A percentile compares a stretch with the other conserved stretches of the same genome.
Conservation (phyloP, 2,113 vertebrate species). For the Sterna hirundo region DNA sequence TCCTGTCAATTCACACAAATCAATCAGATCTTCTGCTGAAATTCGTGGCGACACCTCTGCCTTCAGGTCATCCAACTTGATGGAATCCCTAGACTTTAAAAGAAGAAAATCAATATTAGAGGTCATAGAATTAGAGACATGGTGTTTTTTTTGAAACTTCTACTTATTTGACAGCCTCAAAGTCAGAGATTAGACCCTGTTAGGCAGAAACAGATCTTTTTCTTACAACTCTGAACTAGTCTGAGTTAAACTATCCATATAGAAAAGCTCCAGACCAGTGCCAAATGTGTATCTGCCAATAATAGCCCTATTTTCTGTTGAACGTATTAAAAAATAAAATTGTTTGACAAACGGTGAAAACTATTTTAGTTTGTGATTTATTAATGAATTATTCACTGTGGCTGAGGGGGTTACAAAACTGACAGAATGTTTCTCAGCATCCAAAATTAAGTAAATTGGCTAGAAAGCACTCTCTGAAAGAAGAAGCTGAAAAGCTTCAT, state of each 20-base stretch:
- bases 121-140: neutral
- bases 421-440: neutral
- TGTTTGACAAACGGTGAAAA: neutral
- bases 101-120: neutral
- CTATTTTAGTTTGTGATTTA: neutral
- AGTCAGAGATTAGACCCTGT: neutral
- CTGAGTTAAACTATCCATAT: neutral
- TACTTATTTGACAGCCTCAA: neutral
- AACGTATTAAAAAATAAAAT: neutral
- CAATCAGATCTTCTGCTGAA: slow-evolving; percentile 95
- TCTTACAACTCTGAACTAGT: neutral
- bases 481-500: neutral
- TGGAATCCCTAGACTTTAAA: slow-evolving; percentile 89
- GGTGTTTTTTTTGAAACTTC: neutral
- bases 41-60: slow-evolving; percentile 93
- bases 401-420: neutral
- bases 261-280: neutral
- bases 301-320: neutral
- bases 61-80: slow-evolving; percentile 90
- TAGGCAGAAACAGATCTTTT: neutral
- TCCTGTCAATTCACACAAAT: slow-evolving; percentile 88
- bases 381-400: neutral
- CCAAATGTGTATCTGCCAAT: neutral
- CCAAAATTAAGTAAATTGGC: neutral
- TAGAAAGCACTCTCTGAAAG: neutral